Conservation (phyloP, 2,797 vertebrate genomes). For the Aulostomus chinensis region DNA sequence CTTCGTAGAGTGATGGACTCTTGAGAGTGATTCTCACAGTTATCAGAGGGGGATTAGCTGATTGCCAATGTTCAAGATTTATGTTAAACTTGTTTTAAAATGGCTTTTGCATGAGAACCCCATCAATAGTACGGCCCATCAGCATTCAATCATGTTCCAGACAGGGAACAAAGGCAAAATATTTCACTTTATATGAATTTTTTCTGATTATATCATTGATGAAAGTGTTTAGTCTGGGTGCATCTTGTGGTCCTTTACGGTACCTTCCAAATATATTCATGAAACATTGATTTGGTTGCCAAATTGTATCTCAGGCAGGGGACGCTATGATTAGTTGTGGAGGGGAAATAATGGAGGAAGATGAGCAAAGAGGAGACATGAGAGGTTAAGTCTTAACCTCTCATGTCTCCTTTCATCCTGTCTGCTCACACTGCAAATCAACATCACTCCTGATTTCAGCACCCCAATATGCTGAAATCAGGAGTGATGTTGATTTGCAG, state of each 20-base stretch:
- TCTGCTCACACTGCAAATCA: constrained; percentile 27
- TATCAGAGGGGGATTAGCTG: constrained; percentile 31
- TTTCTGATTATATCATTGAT: constrained; percentile 27
- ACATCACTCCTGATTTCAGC: constrained; percentile 8
- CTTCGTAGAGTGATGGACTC: background rate
- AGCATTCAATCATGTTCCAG: constrained; percentile 5
- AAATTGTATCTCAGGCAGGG: constrained; percentile 21
- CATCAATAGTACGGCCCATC: constrained; percentile 32
- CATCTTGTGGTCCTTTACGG: constrained; percentile 11
- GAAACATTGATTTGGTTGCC: constrained; percentile 46
- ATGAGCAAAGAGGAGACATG: constrained; percentile 7
- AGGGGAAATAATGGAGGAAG: constrained; percentile 15
- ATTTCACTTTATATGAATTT: constrained; percentile 17
- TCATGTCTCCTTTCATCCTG: constrained; percentile 7
- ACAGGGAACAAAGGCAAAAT: constrained; percentile 22
- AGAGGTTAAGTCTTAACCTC: constrained; percentile 19
- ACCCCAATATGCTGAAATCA: constrained; percentile 14
- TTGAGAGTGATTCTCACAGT: constrained; percentile 5
- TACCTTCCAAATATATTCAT: constrained; percentile 48
- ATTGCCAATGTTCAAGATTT: constrained; percentile 36
- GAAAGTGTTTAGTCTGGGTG: constrained; percentile 23
- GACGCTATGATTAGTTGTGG: constrained; percentile 31
- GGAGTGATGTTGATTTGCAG: constrained; percentile 27
- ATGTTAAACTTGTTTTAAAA: constrained; percentile 19
- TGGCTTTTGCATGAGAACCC: constrained; percentile 8